Percentiles rank a stretch among this genome's conserved stretches.
phyloP scores from a whole-genome alignment of 2,797 vertebrate genomes.

The Champsocephalus esox region DNA sequence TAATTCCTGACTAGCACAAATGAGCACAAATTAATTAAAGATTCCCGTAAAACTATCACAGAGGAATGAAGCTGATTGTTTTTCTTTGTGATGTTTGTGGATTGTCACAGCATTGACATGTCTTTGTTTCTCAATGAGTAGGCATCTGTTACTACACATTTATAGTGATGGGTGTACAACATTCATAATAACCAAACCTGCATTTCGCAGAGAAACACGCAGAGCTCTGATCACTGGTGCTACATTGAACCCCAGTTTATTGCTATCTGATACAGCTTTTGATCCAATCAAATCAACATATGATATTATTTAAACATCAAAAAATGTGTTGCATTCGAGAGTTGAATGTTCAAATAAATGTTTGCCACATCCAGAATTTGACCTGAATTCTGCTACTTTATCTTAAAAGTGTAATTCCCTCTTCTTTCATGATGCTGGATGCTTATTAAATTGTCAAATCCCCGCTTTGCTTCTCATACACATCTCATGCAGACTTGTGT shows the following conservation, averaged over 20 bases:
- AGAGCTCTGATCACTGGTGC: background rate
- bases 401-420: background rate
- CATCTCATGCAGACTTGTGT: background rate
- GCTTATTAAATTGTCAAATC: background rate
- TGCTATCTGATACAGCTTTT: background rate
- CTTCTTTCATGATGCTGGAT: constrained; percentile 10
- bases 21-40: background rate
- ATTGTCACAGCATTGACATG: background rate
- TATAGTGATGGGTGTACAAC: background rate
- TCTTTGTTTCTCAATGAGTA: background rate
- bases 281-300: background rate
- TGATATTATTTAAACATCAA: background rate
- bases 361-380: background rate
- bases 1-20: background rate
- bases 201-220: constrained; percentile 27
- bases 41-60: background rate
- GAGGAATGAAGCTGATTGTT: background rate
- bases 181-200: constrained; percentile 26
- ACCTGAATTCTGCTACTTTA: constrained; percentile 5
- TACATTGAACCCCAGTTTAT: constrained; percentile 3
- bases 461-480: constrained; percentile 10
- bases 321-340: background rate
- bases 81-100: background rate
- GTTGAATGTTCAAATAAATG: background rate
- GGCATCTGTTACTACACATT: background rate